Base-by-base conservation (phyloP, 2,888 invertebrate genomes). In the Diarsia brunnea region DNA sequence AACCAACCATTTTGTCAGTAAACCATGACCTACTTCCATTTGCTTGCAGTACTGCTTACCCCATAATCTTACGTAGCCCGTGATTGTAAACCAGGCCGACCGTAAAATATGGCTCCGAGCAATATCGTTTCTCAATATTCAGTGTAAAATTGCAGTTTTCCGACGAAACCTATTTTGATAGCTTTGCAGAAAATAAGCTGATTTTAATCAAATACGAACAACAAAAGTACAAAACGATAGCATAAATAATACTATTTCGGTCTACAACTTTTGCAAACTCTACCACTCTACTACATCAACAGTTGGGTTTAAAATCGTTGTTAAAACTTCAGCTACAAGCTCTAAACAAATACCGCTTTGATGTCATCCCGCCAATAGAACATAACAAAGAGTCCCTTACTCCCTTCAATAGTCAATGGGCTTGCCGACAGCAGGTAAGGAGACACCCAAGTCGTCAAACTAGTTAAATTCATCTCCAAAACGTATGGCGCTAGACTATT, bases 341-440 rank as follows among this genome's bases (percentile, higher is more conserved):
- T 72, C 61, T 24, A 69, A 72, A 65, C 64, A 66, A 78, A 78
- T 63, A 64, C 61, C 16, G 64, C 79, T 83, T 87, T 87, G 83
- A 87, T 81, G 79, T 78, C 66, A 69, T 31, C 51, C 75, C 84
- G 73, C 69, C 66, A 69, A 70, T 80, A 72, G 65, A 65, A 60
- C 31, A 70, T 69, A 75, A 79, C 78, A 87, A 87, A 75, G 61
- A 64, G 38, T 49, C 67, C 74, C 63, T 81, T 45, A 64, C 31
- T 49, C 67, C 74, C 63, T 81, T 45, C 71, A 60, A 67, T 64
- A 69, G 58, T 76, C 81, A 76, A 73, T 71, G 51, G 74, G 31
- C 63, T 75, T 73, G 43, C 63, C 77, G 81, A 79, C 69, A 78
- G 73, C 89, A 89, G 87, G 87, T 89, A 87, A 78, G 58, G 64